Percentiles rank a stretch among this genome's conserved stretches.
phyloP scores from a whole-genome alignment of 37 sponge, comb jelly and placozoan genomes.

The Cladorhizidae sp. region DNA sequence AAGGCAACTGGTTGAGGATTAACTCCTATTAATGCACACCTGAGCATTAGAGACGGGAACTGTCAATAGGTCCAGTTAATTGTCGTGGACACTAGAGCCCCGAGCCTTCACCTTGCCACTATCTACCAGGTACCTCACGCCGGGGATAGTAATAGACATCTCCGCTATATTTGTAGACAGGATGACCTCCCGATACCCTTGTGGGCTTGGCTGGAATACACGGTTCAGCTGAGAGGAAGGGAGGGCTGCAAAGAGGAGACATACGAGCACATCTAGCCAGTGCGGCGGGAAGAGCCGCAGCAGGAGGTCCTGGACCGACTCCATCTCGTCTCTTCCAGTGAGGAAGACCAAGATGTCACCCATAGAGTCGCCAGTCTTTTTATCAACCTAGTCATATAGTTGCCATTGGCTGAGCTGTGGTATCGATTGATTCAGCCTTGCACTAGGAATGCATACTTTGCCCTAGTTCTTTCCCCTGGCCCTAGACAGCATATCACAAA shows the following conservation, averaged over 20 bases:
- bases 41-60: conserved; percentile 96
- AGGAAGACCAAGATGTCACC: conserved; percentile 91
- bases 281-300: conserved; percentile 38
- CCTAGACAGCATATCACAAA: too few relatives aligned
- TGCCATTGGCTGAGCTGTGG: too few relatives aligned
- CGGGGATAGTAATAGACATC: conserved; percentile 92
- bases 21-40: background rate
- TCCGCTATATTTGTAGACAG: conserved; percentile 96
- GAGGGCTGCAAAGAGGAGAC: conserved; percentile 86
- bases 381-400: background rate
- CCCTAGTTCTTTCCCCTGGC: too few relatives aligned
- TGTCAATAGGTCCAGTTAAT: conserved; percentile 82
- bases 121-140: conserved; percentile 87
- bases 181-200: conserved; percentile 84
- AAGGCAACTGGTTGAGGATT: too few relatives aligned
- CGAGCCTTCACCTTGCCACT: conserved; percentile 91
- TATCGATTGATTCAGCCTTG: too few relatives aligned
- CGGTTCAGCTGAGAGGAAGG: conserved; percentile 77
- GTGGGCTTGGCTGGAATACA: conserved; percentile 47
- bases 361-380: background rate
- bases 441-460: too few relatives aligned
- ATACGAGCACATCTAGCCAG: conserved; percentile 69
- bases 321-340: conserved; percentile 95
- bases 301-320: conserved; percentile 41
- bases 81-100: conserved; percentile 77